Conservation (phyloP, 2,888 invertebrate genomes). For the Trachelus tabidus region DNA sequence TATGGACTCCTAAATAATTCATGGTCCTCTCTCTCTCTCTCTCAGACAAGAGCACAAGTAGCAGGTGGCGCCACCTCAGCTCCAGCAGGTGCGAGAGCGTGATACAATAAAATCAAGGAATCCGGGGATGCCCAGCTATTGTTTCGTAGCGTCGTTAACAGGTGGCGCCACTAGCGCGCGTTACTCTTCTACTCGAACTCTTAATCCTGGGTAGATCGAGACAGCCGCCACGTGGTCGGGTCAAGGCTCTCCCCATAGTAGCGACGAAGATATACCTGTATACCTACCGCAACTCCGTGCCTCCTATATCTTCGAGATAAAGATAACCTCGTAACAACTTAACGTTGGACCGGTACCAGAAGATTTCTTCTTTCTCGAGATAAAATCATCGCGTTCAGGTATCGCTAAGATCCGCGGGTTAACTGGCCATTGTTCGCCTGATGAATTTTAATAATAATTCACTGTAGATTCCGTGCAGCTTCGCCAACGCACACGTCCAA, state of each 20-base stretch:
- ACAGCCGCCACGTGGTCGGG: background rate
- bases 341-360: background rate
- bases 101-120: background rate
- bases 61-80: slow-evolving; percentile 27
- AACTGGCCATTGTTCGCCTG: background rate
- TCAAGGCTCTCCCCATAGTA: background rate
- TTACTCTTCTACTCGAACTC: background rate
- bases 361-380: background rate
- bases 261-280: background rate
- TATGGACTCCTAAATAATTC: slow-evolving; percentile 44
- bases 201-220: background rate
- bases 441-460: background rate
- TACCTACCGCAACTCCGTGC: background rate
- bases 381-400: background rate
- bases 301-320: background rate
- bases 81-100: background rate
- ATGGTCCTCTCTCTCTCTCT: slow-evolving; percentile 21
- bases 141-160: background rate
- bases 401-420: background rate
- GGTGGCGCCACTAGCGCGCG: background rate
- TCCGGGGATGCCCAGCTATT: background rate
- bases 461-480: background rate
- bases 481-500: slow-evolving; percentile 28
- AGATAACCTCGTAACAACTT: background rate
- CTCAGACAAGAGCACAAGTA: slow-evolving; percentile 9